A percentile compares a stretch with the other conserved stretches of the same genome.
phyloP scores from a whole-genome alignment of 2,888 invertebrate species.

The Xestoiulus laeticollis region DNA sequence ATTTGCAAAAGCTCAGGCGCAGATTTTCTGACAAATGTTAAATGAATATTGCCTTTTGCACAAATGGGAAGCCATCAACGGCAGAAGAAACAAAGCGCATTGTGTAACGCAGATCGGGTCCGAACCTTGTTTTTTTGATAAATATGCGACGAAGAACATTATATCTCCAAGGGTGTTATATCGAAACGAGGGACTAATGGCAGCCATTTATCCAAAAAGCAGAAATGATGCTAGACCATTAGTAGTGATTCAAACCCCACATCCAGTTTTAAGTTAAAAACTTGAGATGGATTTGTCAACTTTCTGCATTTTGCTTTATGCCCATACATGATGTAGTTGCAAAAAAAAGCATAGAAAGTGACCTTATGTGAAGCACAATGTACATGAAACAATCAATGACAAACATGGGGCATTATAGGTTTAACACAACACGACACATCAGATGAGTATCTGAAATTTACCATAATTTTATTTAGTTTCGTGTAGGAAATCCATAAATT shows the following conservation, averaged over 20 bases:
- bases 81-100: background rate
- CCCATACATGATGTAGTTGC: too few species aligned
- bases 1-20: slow-evolving; percentile 21
- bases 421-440: too few species aligned
- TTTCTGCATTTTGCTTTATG: background rate
- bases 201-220: slow-evolving; percentile 1
- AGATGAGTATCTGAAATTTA: too few species aligned
- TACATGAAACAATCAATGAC: too few species aligned
- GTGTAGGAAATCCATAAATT: too few species aligned
- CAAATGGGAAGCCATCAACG: slow-evolving; percentile 21
- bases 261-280: background rate
- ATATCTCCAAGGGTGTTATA: slow-evolving; percentile 25
- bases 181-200: background rate
- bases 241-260: background rate
- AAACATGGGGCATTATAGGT: too few species aligned
- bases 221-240: background rate
- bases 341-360: too few species aligned
- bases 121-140: slow-evolving; percentile 3
- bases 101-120: background rate
- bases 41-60: slow-evolving; percentile 34
- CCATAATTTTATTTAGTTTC: too few species aligned
- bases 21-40: slow-evolving; percentile 37
- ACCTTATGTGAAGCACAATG: too few species aligned
- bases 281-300: background rate
- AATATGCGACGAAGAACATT: slow-evolving; percentile 25